A percentile compares a stretch with the other conserved stretches of the same genome.
Evolutionary conservation across 1,140 invertebrate species (phyloP).

Genomic region (Teleopsis dalmanni): DNA sequence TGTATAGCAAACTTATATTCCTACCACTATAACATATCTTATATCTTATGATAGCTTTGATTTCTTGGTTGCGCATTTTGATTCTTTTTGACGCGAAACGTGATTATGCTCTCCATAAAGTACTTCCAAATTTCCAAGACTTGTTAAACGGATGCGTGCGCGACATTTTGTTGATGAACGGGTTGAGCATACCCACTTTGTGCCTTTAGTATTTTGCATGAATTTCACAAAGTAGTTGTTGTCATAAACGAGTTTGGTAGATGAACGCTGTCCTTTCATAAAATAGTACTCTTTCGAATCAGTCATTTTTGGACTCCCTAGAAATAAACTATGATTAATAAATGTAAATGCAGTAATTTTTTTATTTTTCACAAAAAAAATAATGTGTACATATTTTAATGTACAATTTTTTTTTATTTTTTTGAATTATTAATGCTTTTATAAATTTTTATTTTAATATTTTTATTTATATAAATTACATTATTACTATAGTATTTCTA

Average conservation of each 20-base stretch:
- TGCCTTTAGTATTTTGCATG: conserved; percentile 35
- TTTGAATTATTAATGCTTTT: not conserved
- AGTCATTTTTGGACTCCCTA: not conserved
- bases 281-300: conserved; percentile 17
- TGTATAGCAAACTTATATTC: too few species aligned
- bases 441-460: not conserved
- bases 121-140: conserved; percentile 23
- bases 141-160: conserved; percentile 26
- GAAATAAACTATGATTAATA: not conserved
- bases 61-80: too few species aligned
- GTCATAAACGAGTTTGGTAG: conserved; percentile 32
- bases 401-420: conserved; percentile 4
- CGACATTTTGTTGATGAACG: conserved; percentile 37
- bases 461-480: conserved; percentile 1
- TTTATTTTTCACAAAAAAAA: not conserved
- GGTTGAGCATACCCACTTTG: conserved; percentile 39
- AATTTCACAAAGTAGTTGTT: conserved; percentile 36
- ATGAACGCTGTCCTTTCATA: conserved; percentile 32
- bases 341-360: not conserved
- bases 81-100: conserved; percentile 6
- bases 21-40: too few species aligned
- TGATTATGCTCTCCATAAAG: conserved; percentile 31
- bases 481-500: too few species aligned
- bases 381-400: not conserved
- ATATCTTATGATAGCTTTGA: too few species aligned